Evolutionary conservation across 1,140 invertebrate genomes (phyloP).

Genomic region (Cryptotermes secundus): DNA sequence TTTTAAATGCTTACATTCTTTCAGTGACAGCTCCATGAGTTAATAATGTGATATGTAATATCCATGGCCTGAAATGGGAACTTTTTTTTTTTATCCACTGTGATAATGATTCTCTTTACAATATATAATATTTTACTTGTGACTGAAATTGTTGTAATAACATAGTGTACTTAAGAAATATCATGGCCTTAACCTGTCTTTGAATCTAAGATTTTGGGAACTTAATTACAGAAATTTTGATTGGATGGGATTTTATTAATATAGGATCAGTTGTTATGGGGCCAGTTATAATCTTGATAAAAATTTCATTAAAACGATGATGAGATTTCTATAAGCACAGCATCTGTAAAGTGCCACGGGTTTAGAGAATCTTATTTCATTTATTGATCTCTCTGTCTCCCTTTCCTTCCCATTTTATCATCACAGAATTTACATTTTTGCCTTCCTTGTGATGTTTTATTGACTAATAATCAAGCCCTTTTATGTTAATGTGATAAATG

Average conservation of each 20-base stretch:
- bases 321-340: background rate
- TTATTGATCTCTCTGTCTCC: too few species aligned
- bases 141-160: background rate
- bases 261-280: background rate
- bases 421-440: too few species aligned
- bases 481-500: too few species aligned
- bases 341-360: background rate
- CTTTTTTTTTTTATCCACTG: slow-evolving; percentile 4
- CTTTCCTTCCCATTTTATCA: too few species aligned
- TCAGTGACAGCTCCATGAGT: background rate
- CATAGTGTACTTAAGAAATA: background rate
- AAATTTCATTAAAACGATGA: background rate
- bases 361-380: too few species aligned
- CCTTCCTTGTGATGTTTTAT: too few species aligned
- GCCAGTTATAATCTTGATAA: background rate
- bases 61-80: background rate
- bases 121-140: background rate
- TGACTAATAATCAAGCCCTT: too few species aligned
- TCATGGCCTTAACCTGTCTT: background rate
- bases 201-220: background rate
- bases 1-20: background rate
- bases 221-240: background rate
- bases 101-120: background rate
- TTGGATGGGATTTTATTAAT: background rate
- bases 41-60: background rate